Conservation (phyloP, 2,113 vertebrate genomes). For the Leptodactylus fuscus region DNA sequence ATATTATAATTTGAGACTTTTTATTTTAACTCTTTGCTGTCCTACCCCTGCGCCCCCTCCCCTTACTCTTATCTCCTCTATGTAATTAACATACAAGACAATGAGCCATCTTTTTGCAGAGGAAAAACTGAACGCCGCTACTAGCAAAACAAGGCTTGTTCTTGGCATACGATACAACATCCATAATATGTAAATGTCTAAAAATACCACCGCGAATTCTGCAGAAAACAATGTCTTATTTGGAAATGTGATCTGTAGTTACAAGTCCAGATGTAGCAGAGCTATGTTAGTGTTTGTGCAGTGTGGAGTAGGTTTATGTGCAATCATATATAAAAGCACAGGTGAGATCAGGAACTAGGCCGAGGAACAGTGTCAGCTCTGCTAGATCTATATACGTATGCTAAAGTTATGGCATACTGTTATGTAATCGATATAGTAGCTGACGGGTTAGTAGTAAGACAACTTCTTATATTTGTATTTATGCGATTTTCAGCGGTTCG, state of each 20-base stretch:
- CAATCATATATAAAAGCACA: neutral
- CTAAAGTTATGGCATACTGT: neutral
- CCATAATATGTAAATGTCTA: neutral
- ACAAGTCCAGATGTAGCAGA: neutral
- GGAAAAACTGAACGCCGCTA: neutral
- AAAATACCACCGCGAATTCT: neutral
- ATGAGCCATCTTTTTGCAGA: neutral
- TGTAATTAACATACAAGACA: neutral
- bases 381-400: neutral
- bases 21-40: neutral
- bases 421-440: no score
- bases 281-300: no score
- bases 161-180: neutral
- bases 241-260: neutral
- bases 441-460: neutral
- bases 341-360: neutral
- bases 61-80: neutral
- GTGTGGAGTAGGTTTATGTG: neutral
- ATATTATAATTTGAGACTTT: neutral
- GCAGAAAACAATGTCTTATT: neutral
- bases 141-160: neutral
- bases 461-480: no score
- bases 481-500: no score
- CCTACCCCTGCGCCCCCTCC: neutral
- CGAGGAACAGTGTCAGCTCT: neutral